Percentiles rank a stretch among this genome's conserved stretches.
phyloP scores from a whole-genome alignment of 2,888 invertebrate species.

The Drosophila pseudotalamancana region DNA sequence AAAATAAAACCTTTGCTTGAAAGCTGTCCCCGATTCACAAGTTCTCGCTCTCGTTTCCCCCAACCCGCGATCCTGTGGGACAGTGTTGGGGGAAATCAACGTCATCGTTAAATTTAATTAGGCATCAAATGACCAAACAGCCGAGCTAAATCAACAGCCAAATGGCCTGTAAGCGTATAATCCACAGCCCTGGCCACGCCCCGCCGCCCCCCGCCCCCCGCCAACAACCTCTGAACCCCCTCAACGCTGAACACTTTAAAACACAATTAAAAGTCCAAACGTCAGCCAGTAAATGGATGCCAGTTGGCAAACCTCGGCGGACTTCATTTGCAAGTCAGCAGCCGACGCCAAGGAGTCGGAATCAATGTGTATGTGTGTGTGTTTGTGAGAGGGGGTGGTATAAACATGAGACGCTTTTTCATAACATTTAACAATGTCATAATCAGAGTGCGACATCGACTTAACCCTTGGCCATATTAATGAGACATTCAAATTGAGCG shows the following conservation, averaged over 20 bases:
- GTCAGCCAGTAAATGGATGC: conserved; percentile 68
- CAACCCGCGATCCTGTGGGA: background rate
- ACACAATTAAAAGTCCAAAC: conserved; percentile 76
- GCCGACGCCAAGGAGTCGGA: conserved; percentile 63
- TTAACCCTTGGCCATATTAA: conserved; percentile 61
- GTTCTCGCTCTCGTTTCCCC: background rate
- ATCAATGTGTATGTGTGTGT: conserved; percentile 12
- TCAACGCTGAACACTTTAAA: conserved; percentile 69
- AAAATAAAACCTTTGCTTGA: conserved; percentile 43
- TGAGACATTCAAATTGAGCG: conserved; percentile 32
- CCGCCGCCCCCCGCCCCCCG: background rate
- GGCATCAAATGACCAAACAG: conserved; percentile 80
- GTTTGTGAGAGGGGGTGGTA: conserved; percentile 4
- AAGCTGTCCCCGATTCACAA: background rate
- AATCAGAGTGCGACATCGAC: conserved; percentile 54
- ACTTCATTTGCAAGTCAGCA: conserved; percentile 70
- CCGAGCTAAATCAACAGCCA: conserved; percentile 76
- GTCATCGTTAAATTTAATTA: conserved; percentile 82
- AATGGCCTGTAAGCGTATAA: conserved; percentile 74
- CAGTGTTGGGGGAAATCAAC: conserved; percentile 50
- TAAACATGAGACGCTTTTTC: conserved; percentile 66
- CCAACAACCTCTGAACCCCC: background rate
- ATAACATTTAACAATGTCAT: conserved; percentile 81
- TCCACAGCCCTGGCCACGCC: background rate
- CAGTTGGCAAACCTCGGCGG: conserved; percentile 70